phyloP scores from a whole-genome alignment of 2,888 invertebrate genomes.

The Eilema griseolum region DNA sequence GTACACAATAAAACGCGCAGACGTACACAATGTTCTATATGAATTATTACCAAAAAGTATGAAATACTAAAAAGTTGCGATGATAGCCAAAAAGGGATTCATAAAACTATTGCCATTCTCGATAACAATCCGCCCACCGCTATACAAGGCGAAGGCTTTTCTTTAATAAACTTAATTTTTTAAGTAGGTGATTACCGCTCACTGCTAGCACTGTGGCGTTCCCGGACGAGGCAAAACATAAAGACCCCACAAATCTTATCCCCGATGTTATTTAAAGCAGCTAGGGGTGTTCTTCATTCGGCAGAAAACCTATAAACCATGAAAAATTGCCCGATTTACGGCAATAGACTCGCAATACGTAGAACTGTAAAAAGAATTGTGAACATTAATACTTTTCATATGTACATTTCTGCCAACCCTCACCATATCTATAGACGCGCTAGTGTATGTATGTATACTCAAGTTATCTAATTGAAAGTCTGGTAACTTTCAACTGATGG shows the following conservation, averaged over 20 bases:
- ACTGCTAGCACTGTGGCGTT: not conserved
- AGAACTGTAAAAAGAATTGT: too few species aligned
- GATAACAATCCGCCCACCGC: not conserved
- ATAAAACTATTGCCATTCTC: not conserved
- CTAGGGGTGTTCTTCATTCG: too few species aligned
- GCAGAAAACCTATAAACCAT: too few species aligned
- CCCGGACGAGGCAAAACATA: too few species aligned
- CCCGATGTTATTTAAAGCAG: too few species aligned
- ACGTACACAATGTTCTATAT: not conserved
- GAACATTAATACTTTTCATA: too few species aligned
- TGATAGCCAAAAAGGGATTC: not conserved
- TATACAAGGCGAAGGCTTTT: not conserved
- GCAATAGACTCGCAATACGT: too few species aligned
- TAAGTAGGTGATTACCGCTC: not conserved
- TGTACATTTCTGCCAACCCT: too few species aligned
- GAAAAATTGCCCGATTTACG: too few species aligned
- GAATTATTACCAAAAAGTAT: not conserved
- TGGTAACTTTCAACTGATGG: not conserved
- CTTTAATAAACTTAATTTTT: not conserved
- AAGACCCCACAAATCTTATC: too few species aligned
- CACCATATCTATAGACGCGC: too few species aligned
- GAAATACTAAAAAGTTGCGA: constrained; percentile 4
- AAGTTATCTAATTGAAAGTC: not conserved
- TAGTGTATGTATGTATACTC: too few species aligned
- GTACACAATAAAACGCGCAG: not conserved